These are phyloP conservation scores for Coregonus clupeaformis DNA, from an alignment of 2,113 vertebrate species.

Conservation along the genomic window DNA sequence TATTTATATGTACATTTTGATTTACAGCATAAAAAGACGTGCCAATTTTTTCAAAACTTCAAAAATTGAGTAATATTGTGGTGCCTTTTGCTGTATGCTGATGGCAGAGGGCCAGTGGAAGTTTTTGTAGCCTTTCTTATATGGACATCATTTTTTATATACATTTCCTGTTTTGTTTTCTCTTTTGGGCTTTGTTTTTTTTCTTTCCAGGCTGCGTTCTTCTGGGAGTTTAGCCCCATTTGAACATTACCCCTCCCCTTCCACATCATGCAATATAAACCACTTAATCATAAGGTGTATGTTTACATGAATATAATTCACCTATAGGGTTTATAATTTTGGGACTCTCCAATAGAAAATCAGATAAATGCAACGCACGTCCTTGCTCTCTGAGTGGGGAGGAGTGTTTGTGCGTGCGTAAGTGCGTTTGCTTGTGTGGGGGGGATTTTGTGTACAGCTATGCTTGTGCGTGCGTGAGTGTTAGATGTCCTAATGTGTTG, in stretches of 20 bases:
- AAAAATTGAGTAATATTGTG: slow-evolving; percentile 97
- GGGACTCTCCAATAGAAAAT: slow-evolving; percentile 54
- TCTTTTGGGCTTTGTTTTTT: slow-evolving; percentile 53
- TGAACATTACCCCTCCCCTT: slow-evolving; percentile 56
- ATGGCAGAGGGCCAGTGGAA: slow-evolving; percentile 87
- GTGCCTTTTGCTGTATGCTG: slow-evolving; percentile 99
- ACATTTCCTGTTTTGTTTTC: slow-evolving; percentile 41
- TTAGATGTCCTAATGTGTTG: slow-evolving; percentile 41
- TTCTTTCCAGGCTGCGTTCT: slow-evolving; percentile 66
- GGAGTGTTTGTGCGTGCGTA: neutral
- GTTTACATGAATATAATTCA: slow-evolving; percentile 79
- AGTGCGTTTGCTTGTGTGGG: slow-evolving; percentile 19
- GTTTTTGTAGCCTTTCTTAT: slow-evolving; percentile 92
- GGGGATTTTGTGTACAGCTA: slow-evolving; percentile 13
- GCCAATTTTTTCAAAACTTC: slow-evolving; percentile 99
- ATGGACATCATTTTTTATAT: slow-evolving; percentile 83
- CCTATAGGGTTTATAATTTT: slow-evolving; percentile 67
- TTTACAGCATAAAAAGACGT: slow-evolving; percentile 97
- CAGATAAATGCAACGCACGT: slow-evolving; percentile 61
- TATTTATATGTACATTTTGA: slow-evolving; percentile 99
- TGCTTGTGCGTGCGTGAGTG: slow-evolving; percentile 50
- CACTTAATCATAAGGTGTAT: slow-evolving; percentile 78
- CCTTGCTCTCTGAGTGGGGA: slow-evolving; percentile 39
- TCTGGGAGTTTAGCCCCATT: slow-evolving; percentile 64
- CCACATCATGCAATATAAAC: slow-evolving; percentile 76